Evolutionary conservation across 2,113 vertebrate genomes (phyloP).

Genomic region (Procapra przewalskii): DNA sequence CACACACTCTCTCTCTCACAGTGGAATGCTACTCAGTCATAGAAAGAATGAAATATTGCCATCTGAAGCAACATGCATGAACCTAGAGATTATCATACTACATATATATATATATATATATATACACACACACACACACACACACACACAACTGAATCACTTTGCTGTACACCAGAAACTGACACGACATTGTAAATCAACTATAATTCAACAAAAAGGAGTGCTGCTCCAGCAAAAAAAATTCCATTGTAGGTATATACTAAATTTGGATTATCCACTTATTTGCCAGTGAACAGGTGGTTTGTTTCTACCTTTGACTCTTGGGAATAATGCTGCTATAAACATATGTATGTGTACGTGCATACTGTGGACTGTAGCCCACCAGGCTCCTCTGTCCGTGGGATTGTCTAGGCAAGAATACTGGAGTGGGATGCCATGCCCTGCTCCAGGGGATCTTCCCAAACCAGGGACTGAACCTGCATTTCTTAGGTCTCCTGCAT

Average conservation of each 20-base stretch:
- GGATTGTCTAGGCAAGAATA: background rate
- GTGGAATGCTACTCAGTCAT: background rate
- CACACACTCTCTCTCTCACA: background rate
- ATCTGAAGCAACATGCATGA: background rate
- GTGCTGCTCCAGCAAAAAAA: background rate
- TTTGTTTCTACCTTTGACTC: background rate
- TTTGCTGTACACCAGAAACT: background rate
- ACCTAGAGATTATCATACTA: background rate
- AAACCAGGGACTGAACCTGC: background rate
- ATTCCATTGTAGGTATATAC: background rate
- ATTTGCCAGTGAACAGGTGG: background rate
- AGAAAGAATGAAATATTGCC: background rate
- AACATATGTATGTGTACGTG: background rate
- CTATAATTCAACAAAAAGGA: background rate
- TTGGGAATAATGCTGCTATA: background rate
- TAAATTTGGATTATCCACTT: background rate
- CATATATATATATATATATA: fast-evolving
- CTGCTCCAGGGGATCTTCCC: background rate
- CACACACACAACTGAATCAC: background rate
- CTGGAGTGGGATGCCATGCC: background rate
- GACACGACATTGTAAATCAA: background rate
- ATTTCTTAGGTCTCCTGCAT: background rate
- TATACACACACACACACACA: fast-evolving
- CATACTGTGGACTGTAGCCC: background rate
- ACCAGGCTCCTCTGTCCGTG: background rate